Percentiles rank a stretch among this genome's conserved stretches.
phyloP scores from a whole-genome alignment of 1,140 invertebrate genomes.

The Bombus terrestris region DNA sequence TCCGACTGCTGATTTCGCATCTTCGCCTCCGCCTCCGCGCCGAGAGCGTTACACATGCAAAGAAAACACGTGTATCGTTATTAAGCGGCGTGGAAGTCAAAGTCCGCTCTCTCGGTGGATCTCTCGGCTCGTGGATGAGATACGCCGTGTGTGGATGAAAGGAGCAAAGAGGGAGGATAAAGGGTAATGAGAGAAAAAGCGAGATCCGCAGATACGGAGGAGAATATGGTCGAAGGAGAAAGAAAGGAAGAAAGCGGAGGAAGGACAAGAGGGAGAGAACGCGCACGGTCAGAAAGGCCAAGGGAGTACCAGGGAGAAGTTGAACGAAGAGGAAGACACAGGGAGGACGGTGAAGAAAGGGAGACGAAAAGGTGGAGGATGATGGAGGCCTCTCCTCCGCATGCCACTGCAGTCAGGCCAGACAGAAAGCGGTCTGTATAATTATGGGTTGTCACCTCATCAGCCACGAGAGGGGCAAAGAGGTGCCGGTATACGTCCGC shows the following conservation, averaged over 20 bases:
- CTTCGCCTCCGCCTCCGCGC: constrained; percentile 27
- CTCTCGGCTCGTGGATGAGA: constrained; percentile 49
- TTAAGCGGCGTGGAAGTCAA: constrained; percentile 39
- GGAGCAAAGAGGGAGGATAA: constrained; percentile 59
- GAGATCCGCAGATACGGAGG: constrained; percentile 27
- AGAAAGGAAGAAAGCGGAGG: constrained; percentile 29
- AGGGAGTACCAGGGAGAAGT: constrained; percentile 56
- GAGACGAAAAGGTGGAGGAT: constrained; percentile 70
- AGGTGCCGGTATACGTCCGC: constrained; percentile 47
- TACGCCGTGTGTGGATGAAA: constrained; percentile 12
- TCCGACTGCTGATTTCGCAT: constrained; percentile 49
- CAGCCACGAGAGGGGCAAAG: constrained; percentile 74
- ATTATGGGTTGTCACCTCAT: constrained; percentile 84
- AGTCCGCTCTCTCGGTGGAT: constrained; percentile 14
- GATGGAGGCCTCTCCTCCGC: constrained; percentile 81
- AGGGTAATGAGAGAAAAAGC: constrained; percentile 68
- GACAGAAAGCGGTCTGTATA: constrained; percentile 82
- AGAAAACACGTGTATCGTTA: constrained; percentile 61
- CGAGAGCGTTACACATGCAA: constrained; percentile 24
- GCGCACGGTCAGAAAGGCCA: constrained; percentile 46
- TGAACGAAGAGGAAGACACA: constrained; percentile 37
- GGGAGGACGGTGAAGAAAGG: constrained; percentile 29
- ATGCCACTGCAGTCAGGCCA: constrained; percentile 82
- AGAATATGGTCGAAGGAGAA: neutral
- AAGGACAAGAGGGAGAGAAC: constrained; percentile 41